Evolutionary conservation across 1,140 invertebrate genomes (phyloP).

Genomic region (Drosophila micromelanica): DNA sequence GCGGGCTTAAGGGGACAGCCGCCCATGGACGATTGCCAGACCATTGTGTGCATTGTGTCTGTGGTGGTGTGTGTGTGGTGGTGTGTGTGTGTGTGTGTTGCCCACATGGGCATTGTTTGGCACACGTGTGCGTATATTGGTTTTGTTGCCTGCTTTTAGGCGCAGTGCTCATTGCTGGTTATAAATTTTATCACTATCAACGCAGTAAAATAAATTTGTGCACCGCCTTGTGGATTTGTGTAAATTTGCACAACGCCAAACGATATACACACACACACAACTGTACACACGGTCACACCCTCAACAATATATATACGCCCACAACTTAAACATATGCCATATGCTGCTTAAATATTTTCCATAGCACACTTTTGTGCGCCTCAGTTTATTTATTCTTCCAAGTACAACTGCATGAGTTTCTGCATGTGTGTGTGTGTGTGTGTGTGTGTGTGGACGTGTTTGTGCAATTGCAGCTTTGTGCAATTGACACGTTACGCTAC

Average conservation of each 20-base stretch:
- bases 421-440: neutral
- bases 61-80: constrained; percentile 17
- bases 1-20: neutral
- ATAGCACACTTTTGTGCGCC: constrained; percentile 58
- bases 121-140: constrained; percentile 60
- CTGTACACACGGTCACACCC: neutral
- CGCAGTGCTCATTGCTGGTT: constrained; percentile 57
- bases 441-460: neutral
- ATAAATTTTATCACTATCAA: constrained; percentile 81
- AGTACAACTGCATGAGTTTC: neutral
- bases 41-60: constrained; percentile 24
- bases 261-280: constrained; percentile 17
- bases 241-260: constrained; percentile 57
- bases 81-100: constrained; percentile 31
- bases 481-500: neutral
- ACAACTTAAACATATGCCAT: constrained; percentile 36
- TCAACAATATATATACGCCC: constrained; percentile 19
- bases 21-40: constrained; percentile 46
- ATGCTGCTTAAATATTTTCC: constrained; percentile 61
- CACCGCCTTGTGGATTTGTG: constrained; percentile 66
- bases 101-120: constrained; percentile 70
- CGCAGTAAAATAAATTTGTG: constrained; percentile 69
- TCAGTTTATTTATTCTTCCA: neutral
- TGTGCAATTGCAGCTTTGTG: neutral
- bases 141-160: constrained; percentile 63